Evolutionary conservation across 2,113 vertebrate genomes (phyloP).

Genomic region (Ophthalmolycus amberensis): DNA sequence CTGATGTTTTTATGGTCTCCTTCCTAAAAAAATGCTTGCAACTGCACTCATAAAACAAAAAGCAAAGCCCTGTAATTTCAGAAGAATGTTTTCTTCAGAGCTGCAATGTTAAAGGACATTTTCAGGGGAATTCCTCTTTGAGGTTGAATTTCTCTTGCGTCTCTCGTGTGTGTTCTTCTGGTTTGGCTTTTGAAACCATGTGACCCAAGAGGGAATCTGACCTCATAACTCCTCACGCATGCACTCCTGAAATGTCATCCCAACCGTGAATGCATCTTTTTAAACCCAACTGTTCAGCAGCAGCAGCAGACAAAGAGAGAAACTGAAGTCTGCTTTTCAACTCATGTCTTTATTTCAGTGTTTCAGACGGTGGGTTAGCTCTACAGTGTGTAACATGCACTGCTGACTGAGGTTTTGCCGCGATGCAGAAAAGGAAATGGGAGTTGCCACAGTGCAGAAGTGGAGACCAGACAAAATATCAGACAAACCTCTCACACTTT

Average conservation of each 20-base stretch:
- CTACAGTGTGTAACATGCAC: not conserved
- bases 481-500: slow-evolving; percentile 24
- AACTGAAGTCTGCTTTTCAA: slow-evolving; percentile 6
- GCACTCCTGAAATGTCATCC: slow-evolving; percentile 9
- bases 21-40: not conserved
- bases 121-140: not conserved
- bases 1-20: not conserved
- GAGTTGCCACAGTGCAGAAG: slow-evolving; percentile 5
- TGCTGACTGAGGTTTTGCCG: slow-evolving; percentile 9
- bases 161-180: slow-evolving; percentile 9
- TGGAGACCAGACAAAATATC: slow-evolving; percentile 9
- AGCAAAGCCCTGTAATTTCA: not conserved
- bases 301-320: not conserved
- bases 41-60: not conserved
- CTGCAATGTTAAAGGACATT: not conserved
- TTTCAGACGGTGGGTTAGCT: not conserved
- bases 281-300: not conserved
- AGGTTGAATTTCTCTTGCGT: slow-evolving; percentile 7
- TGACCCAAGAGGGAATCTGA: slow-evolving; percentile 17
- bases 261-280: slow-evolving; percentile 7
- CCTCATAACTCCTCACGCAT: not conserved
- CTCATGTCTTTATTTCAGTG: slow-evolving; percentile 29
- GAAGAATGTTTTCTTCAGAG: not conserved
- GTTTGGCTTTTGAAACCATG: slow-evolving; percentile 34
- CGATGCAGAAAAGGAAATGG: slow-evolving; percentile 17